Evolutionary conservation across 2,888 invertebrate species (phyloP).

Genomic region (Aphidoletes aphidimyza): DNA sequence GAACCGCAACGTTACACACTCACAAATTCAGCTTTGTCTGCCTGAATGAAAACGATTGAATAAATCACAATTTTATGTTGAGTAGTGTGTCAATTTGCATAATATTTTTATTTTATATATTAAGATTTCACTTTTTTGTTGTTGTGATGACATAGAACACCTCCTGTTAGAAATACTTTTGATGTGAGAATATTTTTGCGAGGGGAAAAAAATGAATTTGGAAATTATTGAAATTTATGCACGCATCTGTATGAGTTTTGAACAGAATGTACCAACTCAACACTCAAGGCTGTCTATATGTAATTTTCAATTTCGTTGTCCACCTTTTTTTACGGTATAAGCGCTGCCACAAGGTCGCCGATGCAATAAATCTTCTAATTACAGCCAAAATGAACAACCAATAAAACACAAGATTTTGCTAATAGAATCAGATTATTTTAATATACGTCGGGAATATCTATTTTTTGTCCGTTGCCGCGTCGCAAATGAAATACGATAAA

Average conservation of each 20-base stretch:
- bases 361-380: constrained; percentile 43
- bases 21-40: neutral
- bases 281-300: no score
- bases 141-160: no score
- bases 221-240: no score
- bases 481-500: no score
- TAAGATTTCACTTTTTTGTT: no score
- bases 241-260: no score
- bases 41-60: neutral
- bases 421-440: constrained; percentile 16
- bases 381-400: neutral
- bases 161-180: neutral
- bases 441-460: neutral
- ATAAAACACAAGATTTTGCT: constrained; percentile 34
- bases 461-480: neutral
- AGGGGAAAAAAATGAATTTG: no score
- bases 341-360: neutral
- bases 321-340: neutral
- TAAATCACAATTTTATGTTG: neutral
- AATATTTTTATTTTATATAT: neutral
- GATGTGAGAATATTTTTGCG: neutral
- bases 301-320: neutral
- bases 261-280: no score
- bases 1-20: neutral
- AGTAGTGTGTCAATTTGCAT: neutral